Percentiles rank a stretch among this genome's conserved stretches.
These are phyloP conservation scores for Saccostrea glomerata DNA, from an alignment of 1,140 invertebrate species.

Conservation along the genomic window DNA sequence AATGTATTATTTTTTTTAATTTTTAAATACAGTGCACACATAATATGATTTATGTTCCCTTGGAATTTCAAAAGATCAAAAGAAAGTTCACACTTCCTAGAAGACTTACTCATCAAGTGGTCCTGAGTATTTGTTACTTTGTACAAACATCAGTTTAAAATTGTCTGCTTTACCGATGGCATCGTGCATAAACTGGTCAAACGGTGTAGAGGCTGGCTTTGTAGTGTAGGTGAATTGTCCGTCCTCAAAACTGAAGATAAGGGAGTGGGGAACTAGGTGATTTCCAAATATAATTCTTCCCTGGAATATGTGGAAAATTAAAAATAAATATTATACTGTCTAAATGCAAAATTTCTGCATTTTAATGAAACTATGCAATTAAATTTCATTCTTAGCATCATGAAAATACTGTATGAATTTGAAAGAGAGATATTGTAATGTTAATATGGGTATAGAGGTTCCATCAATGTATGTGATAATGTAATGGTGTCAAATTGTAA, in stretches of 20 bases:
- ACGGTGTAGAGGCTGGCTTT: conserved; percentile 93
- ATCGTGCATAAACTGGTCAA: conserved; percentile 98
- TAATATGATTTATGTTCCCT: too few relatives aligned
- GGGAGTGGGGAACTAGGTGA: conserved; percentile 93
- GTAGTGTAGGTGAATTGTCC: conserved; percentile 97
- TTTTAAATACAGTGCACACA: too few relatives aligned
- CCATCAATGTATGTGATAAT: too few relatives aligned
- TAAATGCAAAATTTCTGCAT: too few relatives aligned
- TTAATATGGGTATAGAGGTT: too few relatives aligned
- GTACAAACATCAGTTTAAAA: conserved; percentile 92
- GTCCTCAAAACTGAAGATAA: conserved; percentile 96
- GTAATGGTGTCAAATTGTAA: too few relatives aligned
- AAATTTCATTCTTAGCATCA: too few relatives aligned
- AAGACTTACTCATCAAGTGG: conserved; percentile 86
- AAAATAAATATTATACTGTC: too few relatives aligned
- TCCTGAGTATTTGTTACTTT: conserved; percentile 95
- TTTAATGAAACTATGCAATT: too few relatives aligned
- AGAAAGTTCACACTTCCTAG: not conserved
- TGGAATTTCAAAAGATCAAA: not conserved
- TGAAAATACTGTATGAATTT: too few relatives aligned
- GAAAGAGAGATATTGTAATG: too few relatives aligned
- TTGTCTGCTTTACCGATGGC: conserved; percentile 97
- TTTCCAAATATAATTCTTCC: conserved; percentile 98
- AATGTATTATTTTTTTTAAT: too few relatives aligned
- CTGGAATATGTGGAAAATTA: conserved; percentile 77